Evolutionary conservation across 2,113 vertebrate species (phyloP), one percentile per base, ranked within the genome.

Genomic region (Zingel zingel): DNA sequence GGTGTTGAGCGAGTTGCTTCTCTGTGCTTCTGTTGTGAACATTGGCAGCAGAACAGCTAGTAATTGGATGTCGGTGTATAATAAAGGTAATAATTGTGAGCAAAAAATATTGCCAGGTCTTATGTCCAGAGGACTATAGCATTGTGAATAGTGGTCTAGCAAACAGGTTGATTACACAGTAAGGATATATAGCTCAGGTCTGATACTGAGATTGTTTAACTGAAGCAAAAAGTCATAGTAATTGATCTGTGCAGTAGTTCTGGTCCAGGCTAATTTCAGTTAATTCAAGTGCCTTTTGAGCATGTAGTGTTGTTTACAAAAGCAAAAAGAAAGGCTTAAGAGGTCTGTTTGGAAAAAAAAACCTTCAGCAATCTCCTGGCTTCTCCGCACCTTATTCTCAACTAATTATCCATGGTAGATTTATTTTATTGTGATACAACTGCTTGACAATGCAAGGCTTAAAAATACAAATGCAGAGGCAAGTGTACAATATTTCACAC

Each of bases 1-100:
- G 94, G 92, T 94, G 94, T 94, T 95, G 82, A 85, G 87, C 75
- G 75, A 86, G 77, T 80, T 88, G 74, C 85, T 86, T 91, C 82
- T 77, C 80, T 54, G 59, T 74, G 82, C 81, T 88, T 91, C 85
- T 87, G 76, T 85, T 78, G 86, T 89, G 86, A 85, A 86, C 56
- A 76, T 79, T 86, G 89, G 89, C 83, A 92, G 78, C 62, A 62
- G 75, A 89, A 86, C 88, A 77, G 69, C 65, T 45, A 57, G 79
- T 69, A 77, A 67, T 54, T 73, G 67, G 57, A 71, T 58, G 78
- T 15, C 27, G 78, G 66, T 66, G 58, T 74, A 62, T 51, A 64
- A 71, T 76, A 56, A 83, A 92, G 66, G 36, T 5, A 75, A 82
- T 81, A 89, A 90, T 88, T 56, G 70, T 81, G 79, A 81, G 23